Evolutionary conservation across 2,113 vertebrate species (phyloP).

Genomic region (Corythornis madagascariensis): DNA sequence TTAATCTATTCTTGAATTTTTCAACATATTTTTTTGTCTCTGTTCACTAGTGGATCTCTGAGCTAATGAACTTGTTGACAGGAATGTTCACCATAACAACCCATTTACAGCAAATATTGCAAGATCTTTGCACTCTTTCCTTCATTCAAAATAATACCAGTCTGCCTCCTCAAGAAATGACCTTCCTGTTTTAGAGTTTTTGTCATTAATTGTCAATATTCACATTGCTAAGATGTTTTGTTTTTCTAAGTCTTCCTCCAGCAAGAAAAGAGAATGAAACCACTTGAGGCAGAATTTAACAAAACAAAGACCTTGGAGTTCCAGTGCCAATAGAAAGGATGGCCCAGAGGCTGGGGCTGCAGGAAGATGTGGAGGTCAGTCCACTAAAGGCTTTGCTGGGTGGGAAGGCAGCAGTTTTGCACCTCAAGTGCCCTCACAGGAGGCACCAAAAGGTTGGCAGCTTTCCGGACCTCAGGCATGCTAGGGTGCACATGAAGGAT

Average conservation of each 20-base stretch:
- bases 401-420: neutral
- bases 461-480: neutral
- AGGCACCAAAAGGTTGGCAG: neutral
- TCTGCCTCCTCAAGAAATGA: conserved; percentile 38
- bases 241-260: conserved; percentile 35
- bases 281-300: neutral
- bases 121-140: conserved; percentile 58
- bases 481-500: neutral
- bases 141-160: conserved; percentile 63
- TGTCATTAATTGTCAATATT: conserved; percentile 32
- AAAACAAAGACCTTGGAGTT: neutral
- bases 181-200: conserved; percentile 50
- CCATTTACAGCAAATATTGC: conserved; percentile 69
- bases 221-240: conserved; percentile 29
- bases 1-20: conserved; percentile 61
- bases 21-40: conserved; percentile 57
- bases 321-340: neutral
- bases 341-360: neutral
- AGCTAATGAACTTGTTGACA: conserved; percentile 67
- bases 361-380: neutral
- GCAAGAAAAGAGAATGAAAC: neutral
- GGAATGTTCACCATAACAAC: conserved; percentile 69
- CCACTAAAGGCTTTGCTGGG: neutral
- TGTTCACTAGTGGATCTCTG: conserved; percentile 37
- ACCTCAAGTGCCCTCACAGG: neutral